phyloP scores from a whole-genome alignment of 2,113 vertebrate genomes.

The Aphelocoma coerulescens region DNA sequence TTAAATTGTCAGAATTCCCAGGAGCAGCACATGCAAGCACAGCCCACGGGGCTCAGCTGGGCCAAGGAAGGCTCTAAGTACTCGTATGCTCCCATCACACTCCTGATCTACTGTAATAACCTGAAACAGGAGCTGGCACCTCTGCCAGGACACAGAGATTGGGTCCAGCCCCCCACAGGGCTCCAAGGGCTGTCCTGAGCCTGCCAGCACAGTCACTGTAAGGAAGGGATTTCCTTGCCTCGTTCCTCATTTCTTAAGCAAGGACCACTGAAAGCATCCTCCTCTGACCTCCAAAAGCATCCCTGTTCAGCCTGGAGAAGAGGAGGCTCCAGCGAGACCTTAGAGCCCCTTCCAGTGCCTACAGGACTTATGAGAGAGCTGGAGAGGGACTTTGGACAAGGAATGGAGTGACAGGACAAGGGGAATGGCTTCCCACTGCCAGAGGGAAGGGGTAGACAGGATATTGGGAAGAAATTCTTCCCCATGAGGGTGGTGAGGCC shows the following conservation, averaged over 20 bases:
- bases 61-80: not conserved
- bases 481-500: fast-evolving
- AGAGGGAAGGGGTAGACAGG: fast-evolving
- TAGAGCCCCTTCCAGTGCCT: not conserved
- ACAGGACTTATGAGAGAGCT: not conserved
- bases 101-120: not conserved
- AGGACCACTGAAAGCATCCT: not conserved
- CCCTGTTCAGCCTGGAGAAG: not conserved
- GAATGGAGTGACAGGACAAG: not conserved
- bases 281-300: not conserved
- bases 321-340: not conserved
- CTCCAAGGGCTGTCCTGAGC: not conserved
- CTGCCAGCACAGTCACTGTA: fast-evolving
- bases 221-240: not conserved
- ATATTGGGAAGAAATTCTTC: not conserved
- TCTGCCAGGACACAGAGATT: not conserved
- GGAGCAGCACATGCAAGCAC: not conserved
- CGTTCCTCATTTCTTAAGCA: not conserved
- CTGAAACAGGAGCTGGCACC: not conserved
- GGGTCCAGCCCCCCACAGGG: fast-evolving
- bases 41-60: not conserved
- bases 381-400: not conserved
- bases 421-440: not conserved
- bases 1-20: not conserved
- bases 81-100: fast-evolving